Evolutionary conservation across 2,113 vertebrate species (phyloP), one percentile per base, ranked within the genome.

Genomic region (Brienomyrus longianalis): DNA sequence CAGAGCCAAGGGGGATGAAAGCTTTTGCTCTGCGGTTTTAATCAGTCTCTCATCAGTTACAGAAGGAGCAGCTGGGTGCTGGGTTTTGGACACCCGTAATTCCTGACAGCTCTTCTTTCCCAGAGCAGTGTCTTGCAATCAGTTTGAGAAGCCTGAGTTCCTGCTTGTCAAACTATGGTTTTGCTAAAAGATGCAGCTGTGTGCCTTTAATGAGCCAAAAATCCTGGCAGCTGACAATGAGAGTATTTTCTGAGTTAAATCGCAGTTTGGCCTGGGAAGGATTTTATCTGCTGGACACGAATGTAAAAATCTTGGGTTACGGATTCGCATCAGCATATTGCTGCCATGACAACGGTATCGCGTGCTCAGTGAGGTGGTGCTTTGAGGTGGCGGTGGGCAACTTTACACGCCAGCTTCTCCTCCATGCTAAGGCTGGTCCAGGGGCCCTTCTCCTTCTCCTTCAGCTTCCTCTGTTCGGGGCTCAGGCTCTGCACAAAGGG

Each of bases 351-450:
- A n/a, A 43, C 19, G 21, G 21, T 19, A 47, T 45, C 8, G 2
- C 8, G 17, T 45, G 35, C 39, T 48, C 83, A 21, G 43, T 47
- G 83, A 84, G 43, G 15, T 10, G 35, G 6, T 2, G 80, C 17
- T 45, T 83, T 43, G 47, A 47, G 19, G 43, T 45, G 39, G 5
- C 8, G 83, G 45, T 2, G 54, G 35, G 13, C 39, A 6, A 27
- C 89, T 91, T 91, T 93, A 95, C 94, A 88, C 88, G 93, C 93
- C 19, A 95, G 90, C 88, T 94, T 93, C 77, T 95, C 95, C 83
- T 95, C 94, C 62, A 93, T 92, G 86, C 91, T 93, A 17, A 95
- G 93, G 3, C 91, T 89, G 31, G 89, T 92, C 95, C 95, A 95
- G 10, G 93, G 50, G 6, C 90, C 94, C 80, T 91, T 93, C 92